Evolutionary conservation across 2,888 invertebrate species (phyloP), one percentile per base, ranked within the genome.

Genomic region (Acleris sparsana): DNA sequence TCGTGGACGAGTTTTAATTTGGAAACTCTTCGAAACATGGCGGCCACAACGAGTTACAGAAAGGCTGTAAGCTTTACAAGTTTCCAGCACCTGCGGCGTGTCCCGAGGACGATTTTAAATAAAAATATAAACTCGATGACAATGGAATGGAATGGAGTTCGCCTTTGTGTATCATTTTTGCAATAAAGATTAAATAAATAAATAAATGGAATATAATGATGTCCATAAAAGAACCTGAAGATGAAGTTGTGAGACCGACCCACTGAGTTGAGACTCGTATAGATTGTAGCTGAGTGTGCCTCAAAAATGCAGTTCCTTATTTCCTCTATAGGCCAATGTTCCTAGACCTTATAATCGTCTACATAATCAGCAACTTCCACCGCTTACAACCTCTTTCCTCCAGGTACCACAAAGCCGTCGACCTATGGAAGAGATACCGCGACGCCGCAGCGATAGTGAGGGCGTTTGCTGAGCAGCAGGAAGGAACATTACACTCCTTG

Each of bases 401-500:
- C 55, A 65, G 95, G 76, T 97, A 97, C 90, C 95, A 96, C 83
- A 94, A 95, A 81, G 97, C 97, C 4, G 96, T 97, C 63, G 95
- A 95, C 57, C 93, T 97, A 67, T 97, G 97, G 97, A 93, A 95
- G 79, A 94, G 95, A 69, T 97, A 97, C 91, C 94, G 95, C 48
- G 96, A 96, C 83, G 96, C 97, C 9, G 95, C 96, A 63, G 96
- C 95, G 53, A 94, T 95, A 33, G 95, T 97, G 69, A 94, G 95
- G 71, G 94, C 94, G 73, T 97, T 96, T 94, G 94, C 95, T 52
- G 96, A 97, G 81, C 94, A 94, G 79, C 96, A 96, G 84, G 95
- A 96, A 93, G 95, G 95, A 73, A 93, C 93, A 59, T 94, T 96
- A 63, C 95, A 95, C 75, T 94, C 95, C 72, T 92, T 97, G 76